A percentile compares a stretch with the other conserved stretches of the same genome.
Conservation (phyloP, 2,113 vertebrate genomes). For the Neodontobutis hainanensis region DNA sequence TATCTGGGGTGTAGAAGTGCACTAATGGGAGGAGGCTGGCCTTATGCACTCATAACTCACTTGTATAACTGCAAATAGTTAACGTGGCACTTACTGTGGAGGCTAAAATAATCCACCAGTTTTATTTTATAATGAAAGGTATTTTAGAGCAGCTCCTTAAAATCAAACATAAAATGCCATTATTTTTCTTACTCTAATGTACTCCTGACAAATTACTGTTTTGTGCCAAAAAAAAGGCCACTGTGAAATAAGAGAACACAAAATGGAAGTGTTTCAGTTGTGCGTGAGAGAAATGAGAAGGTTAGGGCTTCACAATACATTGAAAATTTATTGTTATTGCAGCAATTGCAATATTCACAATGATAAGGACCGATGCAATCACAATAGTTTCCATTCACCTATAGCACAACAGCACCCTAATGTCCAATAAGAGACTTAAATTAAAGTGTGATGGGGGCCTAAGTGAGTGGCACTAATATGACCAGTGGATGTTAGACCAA, state of each 20-base stretch:
- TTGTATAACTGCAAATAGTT: slow-evolving; percentile 11
- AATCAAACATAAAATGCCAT: slow-evolving; percentile 4
- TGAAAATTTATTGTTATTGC: too few relatives aligned
- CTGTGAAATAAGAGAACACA: too few relatives aligned
- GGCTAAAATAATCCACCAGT: not conserved
- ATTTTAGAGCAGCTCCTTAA: slow-evolving; percentile 1
- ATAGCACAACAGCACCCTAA: too few relatives aligned
- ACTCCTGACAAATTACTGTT: slow-evolving; percentile 10
- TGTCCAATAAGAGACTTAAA: too few relatives aligned
- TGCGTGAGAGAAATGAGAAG: not conserved
- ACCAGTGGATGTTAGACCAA: too few relatives aligned
- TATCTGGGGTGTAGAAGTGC: slow-evolving; percentile 11
- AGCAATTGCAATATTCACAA: too few relatives aligned
- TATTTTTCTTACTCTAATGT: slow-evolving; percentile 1
- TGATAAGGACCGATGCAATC: too few relatives aligned
- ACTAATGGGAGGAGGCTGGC: slow-evolving; percentile 7
- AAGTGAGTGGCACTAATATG: too few relatives aligned
- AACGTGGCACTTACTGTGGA: slow-evolving; percentile 10
- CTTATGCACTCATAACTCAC: slow-evolving; percentile 13
- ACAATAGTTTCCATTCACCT: too few relatives aligned
- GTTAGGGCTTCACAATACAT: too few relatives aligned
- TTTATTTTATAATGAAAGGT: slow-evolving; percentile 9
- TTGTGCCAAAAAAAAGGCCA: too few relatives aligned
- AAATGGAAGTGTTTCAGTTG: not conserved
- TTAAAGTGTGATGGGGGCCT: too few relatives aligned